Base-by-base conservation (phyloP, 2,797 vertebrate genomes). In the Okamejei kenojei region DNA sequence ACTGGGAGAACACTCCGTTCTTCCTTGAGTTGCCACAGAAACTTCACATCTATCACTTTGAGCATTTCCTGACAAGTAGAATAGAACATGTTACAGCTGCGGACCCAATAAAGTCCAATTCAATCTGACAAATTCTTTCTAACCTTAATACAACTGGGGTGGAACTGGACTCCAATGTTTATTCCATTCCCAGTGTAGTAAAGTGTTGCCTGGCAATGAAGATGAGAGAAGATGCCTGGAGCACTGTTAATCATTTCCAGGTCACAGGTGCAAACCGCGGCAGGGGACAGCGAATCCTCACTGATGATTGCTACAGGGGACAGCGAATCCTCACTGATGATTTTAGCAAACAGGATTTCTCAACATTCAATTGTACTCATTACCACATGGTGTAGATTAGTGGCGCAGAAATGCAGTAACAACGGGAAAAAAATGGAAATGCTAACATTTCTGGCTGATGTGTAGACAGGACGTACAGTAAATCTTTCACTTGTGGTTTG, bases 31-130 rank as follows among this genome's bases (percentile, higher is more conserved):
- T 26, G 90, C 90, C 26, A 13, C 88, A 73, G 88, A 86, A 63
- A 32, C 88, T 9, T 2, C 38, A 29, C 23, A 15, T 58, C 23
- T 26, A 45, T 92, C 23, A 76, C 29, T 26, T 45, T 26, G 4
- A 38, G 23, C 71, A 29, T 74, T 74, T 92, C 35, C 71, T 92
- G 90, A 92, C 90, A 92, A 71, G 71, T 92, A 58, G 26, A 92
- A 73, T 74, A 74, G 88, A 38, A 71, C 32, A 11, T 26, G 19
- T 19, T 71, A 10, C 21, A 19, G 0, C 13, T 76, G 38, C 15
- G 15, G 23, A 54, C 35, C 90, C 74, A 74, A 92, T 74, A 54
- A 23, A 17, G 90, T 38, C 38, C 13, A 23, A 92, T 38, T 45
- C 38, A 45, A 92, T 92, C 90, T n/a, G 71, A 2, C 11, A 38